A percentile compares a stretch with the other conserved stretches of the same genome.
Evolutionary conservation across 2,888 invertebrate genomes (phyloP).

Genomic region (Scaptomyza parva): DNA sequence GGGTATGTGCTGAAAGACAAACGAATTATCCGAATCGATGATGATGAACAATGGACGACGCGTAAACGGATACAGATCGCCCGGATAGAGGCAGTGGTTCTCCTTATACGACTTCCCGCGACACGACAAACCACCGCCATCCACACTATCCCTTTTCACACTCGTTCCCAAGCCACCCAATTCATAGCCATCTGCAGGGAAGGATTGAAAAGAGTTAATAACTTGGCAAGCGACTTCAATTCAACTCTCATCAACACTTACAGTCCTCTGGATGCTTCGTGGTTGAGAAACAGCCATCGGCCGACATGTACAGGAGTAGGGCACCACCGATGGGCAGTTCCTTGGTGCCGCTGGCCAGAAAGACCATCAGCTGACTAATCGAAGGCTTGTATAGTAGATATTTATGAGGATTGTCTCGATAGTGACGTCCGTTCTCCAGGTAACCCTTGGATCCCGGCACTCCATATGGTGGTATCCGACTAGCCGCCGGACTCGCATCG

Average conservation of each 20-base stretch:
- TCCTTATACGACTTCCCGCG: constrained; percentile 87
- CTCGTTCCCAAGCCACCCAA: constrained; percentile 95
- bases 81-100: constrained; percentile 94
- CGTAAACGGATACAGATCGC: constrained; percentile 96
- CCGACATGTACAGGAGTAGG: constrained; percentile 95
- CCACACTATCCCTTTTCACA: constrained; percentile 90
- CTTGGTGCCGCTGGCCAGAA: constrained; percentile 95
- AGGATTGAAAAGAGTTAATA: neutral
- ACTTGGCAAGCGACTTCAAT: neutral
- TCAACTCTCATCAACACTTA: constrained; percentile 85
- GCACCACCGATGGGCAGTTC: constrained; percentile 96
- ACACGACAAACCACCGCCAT: constrained; percentile 83
- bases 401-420: constrained; percentile 97
- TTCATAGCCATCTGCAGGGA: constrained; percentile 92
- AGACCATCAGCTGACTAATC: constrained; percentile 96
- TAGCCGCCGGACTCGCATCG: constrained; percentile 85
- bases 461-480: constrained; percentile 86
- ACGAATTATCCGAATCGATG: constrained; percentile 97
- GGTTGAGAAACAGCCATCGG: constrained; percentile 94
- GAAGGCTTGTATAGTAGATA: constrained; percentile 98
- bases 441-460: constrained; percentile 86
- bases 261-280: constrained; percentile 95
- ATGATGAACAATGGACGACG: constrained; percentile 96
- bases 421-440: constrained; percentile 90
- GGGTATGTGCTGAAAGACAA: constrained; percentile 95